Base-by-base conservation (phyloP, 2,888 invertebrate species). In the Coleophora deauratella region DNA sequence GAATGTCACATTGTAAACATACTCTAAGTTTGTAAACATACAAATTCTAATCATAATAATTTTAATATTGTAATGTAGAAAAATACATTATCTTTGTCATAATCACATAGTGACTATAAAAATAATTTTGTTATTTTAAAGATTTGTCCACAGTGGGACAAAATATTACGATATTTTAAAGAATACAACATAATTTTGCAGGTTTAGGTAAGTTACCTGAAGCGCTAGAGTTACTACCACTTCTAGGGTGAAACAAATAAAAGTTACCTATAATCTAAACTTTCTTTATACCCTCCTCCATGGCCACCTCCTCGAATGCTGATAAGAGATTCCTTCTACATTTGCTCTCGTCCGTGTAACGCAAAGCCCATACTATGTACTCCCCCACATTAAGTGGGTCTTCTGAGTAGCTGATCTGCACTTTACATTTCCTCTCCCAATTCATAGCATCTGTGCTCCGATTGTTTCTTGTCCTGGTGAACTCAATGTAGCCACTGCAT, bases 351-450 rank as follows among this genome's bases (percentile, higher is more conserved):
- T 88, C 88, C 42, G 87, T 86, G 55, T 91, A 91, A 43, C 88
- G 77, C 49, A 91, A 81, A 44, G 82, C 72, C 79, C 89, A 89
- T 54, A 91, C 88, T 6, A 87, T 85, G 53, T 87, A 88, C 55
- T 89, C 88, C 13, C 87, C 87, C 42, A 79, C 57, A 59, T 86
- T 85, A 8, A 82, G 57, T 9, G 79, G 81, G 42, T 87, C 84
- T 46, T 82, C 80, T 0, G 87, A 87, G 64, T 90, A 91, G 27
- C 88, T 89, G 11, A 90, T 86, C 66, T 89, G 89, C 38, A 91
- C 64, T 59, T 88, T 90, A 58, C 89, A 90, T 36, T 88, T 88
- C 41, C 89, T 74, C 47, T 85, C 86, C 90, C 90, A 91, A 52
- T 87, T 88, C 72, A 84, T 87, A 44, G 59, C 55, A 45, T 80